A percentile compares a stretch with the other conserved stretches of the same genome.
phyloP scores from a whole-genome alignment of 2,113 vertebrate species.

The Oceanodroma tethys region DNA sequence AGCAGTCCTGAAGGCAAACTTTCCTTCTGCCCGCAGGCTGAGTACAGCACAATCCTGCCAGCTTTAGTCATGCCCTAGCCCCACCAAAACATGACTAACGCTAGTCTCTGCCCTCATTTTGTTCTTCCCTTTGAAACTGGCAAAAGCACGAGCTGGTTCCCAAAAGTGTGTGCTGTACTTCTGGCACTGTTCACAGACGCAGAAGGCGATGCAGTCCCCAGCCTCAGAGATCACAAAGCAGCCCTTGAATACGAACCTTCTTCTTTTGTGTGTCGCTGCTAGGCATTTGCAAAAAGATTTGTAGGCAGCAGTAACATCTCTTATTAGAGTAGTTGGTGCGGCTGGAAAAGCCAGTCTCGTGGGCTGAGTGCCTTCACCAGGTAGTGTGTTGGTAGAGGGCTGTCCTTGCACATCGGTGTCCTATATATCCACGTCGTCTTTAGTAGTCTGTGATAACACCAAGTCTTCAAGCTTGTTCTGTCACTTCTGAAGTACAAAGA shows the following conservation, averaged over 20 bases:
- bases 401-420: neutral
- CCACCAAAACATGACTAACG: neutral
- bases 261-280: neutral
- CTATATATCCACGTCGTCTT: accelerated
- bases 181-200: neutral
- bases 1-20: neutral
- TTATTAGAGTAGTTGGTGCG: neutral
- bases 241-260: neutral
- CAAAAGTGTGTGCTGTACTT: neutral
- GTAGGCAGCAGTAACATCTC: neutral
- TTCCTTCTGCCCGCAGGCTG: neutral
- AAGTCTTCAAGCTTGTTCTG: neutral
- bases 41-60: neutral
- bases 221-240: neutral
- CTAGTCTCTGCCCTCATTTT: neutral
- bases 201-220: neutral
- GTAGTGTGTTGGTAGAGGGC: neutral
- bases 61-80: neutral
- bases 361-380: neutral
- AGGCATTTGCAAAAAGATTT: neutral
- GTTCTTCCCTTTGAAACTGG: neutral
- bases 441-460: neutral
- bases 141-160: neutral
- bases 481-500: neutral
- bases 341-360: neutral